Evolutionary conservation across 64 coral and sea anemone species (phyloP).

Genomic region (Astreopora myriophthalma): DNA sequence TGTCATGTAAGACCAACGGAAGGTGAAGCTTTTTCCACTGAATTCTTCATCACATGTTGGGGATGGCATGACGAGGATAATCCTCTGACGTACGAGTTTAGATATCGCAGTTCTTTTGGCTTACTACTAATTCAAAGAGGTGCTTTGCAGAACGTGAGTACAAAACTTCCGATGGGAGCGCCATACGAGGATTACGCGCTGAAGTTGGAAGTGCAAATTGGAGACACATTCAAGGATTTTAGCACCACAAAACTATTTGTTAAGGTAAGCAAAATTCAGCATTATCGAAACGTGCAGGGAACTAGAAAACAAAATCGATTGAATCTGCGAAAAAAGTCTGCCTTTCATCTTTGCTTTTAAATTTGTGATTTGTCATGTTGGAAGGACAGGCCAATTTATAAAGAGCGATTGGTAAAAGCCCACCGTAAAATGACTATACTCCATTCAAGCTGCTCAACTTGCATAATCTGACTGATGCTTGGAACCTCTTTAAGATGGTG

Average conservation of each 20-base stretch:
- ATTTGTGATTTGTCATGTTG: no score
- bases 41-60: neutral
- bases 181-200: neutral
- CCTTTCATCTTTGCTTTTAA: no score
- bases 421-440: no score
- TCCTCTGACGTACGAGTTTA: conserved; percentile 3
- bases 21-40: conserved; percentile 13
- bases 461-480: no score
- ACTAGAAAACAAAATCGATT: no score
- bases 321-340: no score
- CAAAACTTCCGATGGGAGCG: conserved; percentile 32
- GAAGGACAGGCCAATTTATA: no score
- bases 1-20: neutral
- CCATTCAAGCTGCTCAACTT: no score
- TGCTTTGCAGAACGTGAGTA: neutral
- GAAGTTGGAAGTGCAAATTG: neutral
- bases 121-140: conserved; percentile 7
- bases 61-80: conserved; percentile 16
- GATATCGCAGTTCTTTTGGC: neutral
- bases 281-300: no score
- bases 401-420: no score
- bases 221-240: conserved; percentile 8
- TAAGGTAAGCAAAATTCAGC: neutral
- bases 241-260: neutral
- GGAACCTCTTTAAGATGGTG: no score